Percentiles rank a stretch among this genome's conserved stretches.
phyloP scores from a whole-genome alignment of 2,888 invertebrate genomes.

The Dryococelus australis region DNA sequence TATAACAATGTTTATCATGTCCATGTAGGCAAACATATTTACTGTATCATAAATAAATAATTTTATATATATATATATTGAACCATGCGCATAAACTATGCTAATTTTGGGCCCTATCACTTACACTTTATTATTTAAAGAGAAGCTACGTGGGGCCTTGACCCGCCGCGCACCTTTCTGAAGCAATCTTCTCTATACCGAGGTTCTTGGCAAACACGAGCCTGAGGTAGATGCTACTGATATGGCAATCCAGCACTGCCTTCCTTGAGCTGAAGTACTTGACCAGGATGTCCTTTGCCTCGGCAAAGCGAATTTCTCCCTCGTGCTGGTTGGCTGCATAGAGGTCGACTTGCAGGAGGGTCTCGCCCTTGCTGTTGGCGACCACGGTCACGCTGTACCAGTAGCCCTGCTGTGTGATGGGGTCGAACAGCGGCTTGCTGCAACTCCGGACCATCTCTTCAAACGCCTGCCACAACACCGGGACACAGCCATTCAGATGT shows the following conservation, averaged over 20 bases:
- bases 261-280: too few relatives aligned
- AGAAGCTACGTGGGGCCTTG: too few relatives aligned
- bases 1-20: too few relatives aligned
- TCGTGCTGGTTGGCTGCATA: background rate
- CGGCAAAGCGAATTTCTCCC: background rate
- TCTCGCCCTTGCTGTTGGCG: background rate
- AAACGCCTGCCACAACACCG: background rate
- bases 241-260: background rate
- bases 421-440: background rate
- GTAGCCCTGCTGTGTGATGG: background rate
- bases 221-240: background rate
- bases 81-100: too few relatives aligned
- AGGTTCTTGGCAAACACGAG: background rate
- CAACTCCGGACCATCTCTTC: background rate
- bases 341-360: too few relatives aligned
- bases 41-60: too few relatives aligned
- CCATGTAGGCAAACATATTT: too few relatives aligned
- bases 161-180: too few relatives aligned
- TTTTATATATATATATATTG: too few relatives aligned
- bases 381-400: background rate
- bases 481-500: constrained; percentile 16
- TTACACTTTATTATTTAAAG: too few relatives aligned
- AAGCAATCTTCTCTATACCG: background rate
- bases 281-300: background rate
- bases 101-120: too few relatives aligned